Evolutionary conservation across 2,888 invertebrate species (phyloP).

Genomic region (Amblyteles armatorius): DNA sequence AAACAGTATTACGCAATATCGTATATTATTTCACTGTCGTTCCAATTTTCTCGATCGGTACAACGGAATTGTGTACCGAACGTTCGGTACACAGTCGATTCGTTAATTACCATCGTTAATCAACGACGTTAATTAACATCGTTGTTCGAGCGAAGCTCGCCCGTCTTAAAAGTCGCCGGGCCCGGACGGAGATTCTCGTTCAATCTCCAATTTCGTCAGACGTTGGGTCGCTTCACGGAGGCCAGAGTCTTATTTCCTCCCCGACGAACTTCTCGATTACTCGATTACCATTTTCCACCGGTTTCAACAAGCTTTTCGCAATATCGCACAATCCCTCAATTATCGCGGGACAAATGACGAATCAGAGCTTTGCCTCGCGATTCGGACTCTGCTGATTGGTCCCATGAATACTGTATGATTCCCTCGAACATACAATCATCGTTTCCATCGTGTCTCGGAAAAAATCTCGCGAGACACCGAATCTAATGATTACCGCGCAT

Average conservation of each 20-base stretch:
- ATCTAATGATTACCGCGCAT: neutral
- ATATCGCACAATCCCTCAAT: conserved; percentile 18
- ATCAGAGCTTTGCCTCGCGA: neutral
- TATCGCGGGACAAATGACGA: conserved; percentile 1
- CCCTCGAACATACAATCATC: neutral
- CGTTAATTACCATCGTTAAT: conserved; percentile 3
- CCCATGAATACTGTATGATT: neutral
- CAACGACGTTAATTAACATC: conserved; percentile 1
- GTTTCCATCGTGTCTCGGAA: neutral
- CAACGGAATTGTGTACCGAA: no score
- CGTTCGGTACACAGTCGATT: neutral
- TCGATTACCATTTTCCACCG: conserved; percentile 32
- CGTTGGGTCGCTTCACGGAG: neutral
- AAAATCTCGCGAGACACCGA: neutral
- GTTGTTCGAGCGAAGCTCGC: neutral
- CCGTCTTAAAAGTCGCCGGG: neutral
- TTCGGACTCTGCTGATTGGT: neutral
- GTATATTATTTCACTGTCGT: neutral
- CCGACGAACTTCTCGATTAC: conserved; percentile 30
- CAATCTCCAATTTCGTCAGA: neutral
- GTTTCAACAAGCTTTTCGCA: conserved; percentile 26
- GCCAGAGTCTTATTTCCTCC: conserved; percentile 2
- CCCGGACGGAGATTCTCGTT: neutral
- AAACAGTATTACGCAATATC: neutral
- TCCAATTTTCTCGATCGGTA: neutral